Evolutionary conservation across 2,113 vertebrate genomes (phyloP).

Genomic region (Mellivora capensis): DNA sequence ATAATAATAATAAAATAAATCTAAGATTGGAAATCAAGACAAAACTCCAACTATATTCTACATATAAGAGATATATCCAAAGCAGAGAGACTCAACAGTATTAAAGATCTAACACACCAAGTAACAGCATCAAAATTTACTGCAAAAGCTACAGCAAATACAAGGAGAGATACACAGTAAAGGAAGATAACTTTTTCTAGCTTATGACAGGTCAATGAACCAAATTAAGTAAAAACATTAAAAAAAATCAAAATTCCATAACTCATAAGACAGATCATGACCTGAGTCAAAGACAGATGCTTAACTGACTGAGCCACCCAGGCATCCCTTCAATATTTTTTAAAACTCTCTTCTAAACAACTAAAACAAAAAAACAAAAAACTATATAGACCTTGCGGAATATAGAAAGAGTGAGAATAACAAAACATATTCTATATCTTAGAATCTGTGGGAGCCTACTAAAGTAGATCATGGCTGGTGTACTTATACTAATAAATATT

Average conservation of each 20-base stretch:
- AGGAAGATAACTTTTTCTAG: not conserved
- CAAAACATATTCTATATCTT: not conserved
- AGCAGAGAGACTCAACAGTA: not conserved
- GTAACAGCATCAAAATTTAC: not conserved
- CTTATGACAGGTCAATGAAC: not conserved
- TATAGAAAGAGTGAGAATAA: not conserved
- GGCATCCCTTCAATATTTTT: not conserved
- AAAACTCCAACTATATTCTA: not conserved
- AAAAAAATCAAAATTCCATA: not conserved
- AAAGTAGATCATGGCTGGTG: not conserved
- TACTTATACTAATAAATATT: not conserved
- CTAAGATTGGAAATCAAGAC: not conserved
- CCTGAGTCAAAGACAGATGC: not conserved
- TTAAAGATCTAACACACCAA: not conserved
- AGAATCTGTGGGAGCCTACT: not conserved
- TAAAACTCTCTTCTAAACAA: not conserved
- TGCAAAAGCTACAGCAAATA: not conserved
- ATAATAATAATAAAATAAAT: slow-evolving; percentile 25
- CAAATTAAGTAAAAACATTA: not conserved
- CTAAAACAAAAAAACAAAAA: not conserved
- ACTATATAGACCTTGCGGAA: not conserved
- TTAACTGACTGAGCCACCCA: not conserved
- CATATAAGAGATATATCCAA: not conserved
- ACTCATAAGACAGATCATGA: not conserved
- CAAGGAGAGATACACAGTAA: not conserved